Evolutionary conservation across 2,888 invertebrate species (phyloP), one percentile per base, ranked within the genome.

Genomic region (Byasa hedistus): DNA sequence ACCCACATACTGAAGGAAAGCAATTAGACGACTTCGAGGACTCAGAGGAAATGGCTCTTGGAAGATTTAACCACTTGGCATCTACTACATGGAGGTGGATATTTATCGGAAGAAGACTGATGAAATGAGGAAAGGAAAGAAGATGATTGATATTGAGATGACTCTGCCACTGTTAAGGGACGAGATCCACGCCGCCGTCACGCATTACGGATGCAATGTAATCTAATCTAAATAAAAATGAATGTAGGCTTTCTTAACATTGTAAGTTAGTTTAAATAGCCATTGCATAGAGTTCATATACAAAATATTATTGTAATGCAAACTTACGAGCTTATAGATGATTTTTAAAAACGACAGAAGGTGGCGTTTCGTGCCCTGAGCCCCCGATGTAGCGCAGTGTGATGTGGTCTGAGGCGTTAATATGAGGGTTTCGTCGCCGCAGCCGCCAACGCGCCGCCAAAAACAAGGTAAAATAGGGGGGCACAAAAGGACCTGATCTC

Each of bases 341-440:
- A 87, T 89, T 91, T 89, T 89, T 89, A 89, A 91, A 89, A 87
- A 91, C 77, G 77, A 77, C 91, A 91, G 91, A 90, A 89, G 89
- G 86, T 89, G 90, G 85, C 86, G 87, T 84, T 82, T 80, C 86
- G 87, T 87, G 87, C 84, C 88, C 85, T 80, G 87, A 84, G 87
- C 85, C 87, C 86, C 85, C 86, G 89, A 89, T 90, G 88, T 83
- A 87, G 84, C 86, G 87, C 81, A 85, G 87, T 89, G 88, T 82
- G 86, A 88, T 89, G 90, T 88, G 89, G 85, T 89, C 88, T 86
- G 86, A 83, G 84, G 83, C 84, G 87, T 89, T 76, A 73, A 75
- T 75, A 76, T 74, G 87, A 89, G 88, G 87, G 87, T 86, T 82
- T 79, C 80, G 79, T 77, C 70, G 76, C 72, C 72, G 72, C 70